Evolutionary conservation across 2,797 vertebrate species (phyloP).

Genomic region (Crenichthys baileyi): DNA sequence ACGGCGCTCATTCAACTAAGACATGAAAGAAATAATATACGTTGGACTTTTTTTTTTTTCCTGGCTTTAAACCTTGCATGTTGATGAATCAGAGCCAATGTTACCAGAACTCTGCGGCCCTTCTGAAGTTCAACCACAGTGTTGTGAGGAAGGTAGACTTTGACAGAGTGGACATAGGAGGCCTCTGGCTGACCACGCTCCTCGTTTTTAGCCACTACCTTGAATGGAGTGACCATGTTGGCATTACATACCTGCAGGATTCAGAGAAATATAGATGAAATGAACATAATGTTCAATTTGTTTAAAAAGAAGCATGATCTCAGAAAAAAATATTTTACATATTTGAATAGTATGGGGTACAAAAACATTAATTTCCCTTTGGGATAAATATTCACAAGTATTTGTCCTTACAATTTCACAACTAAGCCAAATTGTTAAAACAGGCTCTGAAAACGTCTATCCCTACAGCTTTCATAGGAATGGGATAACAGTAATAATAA

Average conservation of each 20-base stretch:
- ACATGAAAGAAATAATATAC: not conserved
- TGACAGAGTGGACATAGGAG: conserved; percentile 79
- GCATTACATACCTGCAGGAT: conserved; percentile 74
- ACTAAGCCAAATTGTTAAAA: too few relatives aligned
- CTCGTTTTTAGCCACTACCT: conserved; percentile 84
- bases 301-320: not conserved
- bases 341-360: not conserved
- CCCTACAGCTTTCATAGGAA: too few relatives aligned
- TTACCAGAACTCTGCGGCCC: conserved; percentile 82
- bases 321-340: too few relatives aligned
- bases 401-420: too few relatives aligned
- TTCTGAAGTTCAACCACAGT: conserved; percentile 80
- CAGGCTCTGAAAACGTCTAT: too few relatives aligned
- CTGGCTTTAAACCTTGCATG: not conserved
- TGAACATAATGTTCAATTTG: not conserved
- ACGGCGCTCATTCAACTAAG: conserved; percentile 80
- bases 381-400: not conserved
- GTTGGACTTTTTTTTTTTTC: not conserved
- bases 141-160: conserved; percentile 68
- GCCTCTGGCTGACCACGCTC: conserved; percentile 75
- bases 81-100: not conserved
- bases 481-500: too few relatives aligned
- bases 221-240: conserved; percentile 80
- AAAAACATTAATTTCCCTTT: not conserved
- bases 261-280: not conserved